Evolutionary conservation across 30 jellyfish, hydroid and myxozoan genomes (phyloP).

Genomic region (Nemopilema nomurai): DNA sequence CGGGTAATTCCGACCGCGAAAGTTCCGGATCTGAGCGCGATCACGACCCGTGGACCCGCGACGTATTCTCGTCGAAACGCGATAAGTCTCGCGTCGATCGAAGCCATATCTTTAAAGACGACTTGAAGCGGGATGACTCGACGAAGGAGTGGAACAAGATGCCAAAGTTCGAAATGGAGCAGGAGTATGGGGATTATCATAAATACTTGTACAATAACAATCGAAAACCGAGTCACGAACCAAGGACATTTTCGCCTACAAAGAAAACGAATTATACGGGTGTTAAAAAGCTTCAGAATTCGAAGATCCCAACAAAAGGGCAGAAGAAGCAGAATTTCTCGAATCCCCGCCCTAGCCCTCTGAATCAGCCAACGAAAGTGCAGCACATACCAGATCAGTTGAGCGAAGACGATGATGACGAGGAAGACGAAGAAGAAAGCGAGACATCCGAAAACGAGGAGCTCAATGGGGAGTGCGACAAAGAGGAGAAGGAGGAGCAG

Average conservation of each 20-base stretch:
- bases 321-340: slow-evolving; percentile 57
- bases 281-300: slow-evolving; percentile 5
- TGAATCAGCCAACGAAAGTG: slow-evolving; percentile 64
- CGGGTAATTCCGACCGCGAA: slow-evolving; percentile 43
- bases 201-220: slow-evolving; percentile 43
- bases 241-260: slow-evolving; percentile 29
- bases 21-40: slow-evolving; percentile 53
- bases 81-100: slow-evolving; percentile 15
- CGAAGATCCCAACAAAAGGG: slow-evolving; percentile 43
- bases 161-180: slow-evolving; percentile 27
- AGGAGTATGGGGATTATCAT: slow-evolving; percentile 33
- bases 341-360: slow-evolving; percentile 63
- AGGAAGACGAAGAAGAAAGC: slow-evolving; percentile 58
- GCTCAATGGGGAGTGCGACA: slow-evolving; percentile 19
- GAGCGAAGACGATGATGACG: slow-evolving; percentile 66
- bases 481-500: slow-evolving; percentile 36
- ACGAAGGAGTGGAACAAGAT: slow-evolving; percentile 54
- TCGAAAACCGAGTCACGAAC: slow-evolving; percentile 26
- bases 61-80: slow-evolving; percentile 23
- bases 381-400: slow-evolving; percentile 59
- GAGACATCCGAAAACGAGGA: slow-evolving; percentile 46
- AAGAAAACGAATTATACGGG: slow-evolving; percentile 33
- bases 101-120: slow-evolving; percentile 34
- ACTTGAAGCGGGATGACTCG: slow-evolving; percentile 2
- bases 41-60: slow-evolving; percentile 25